These are phyloP conservation scores for Brachyptera putata DNA, from an alignment of 2,888 invertebrate species.

Conservation along the genomic window DNA sequence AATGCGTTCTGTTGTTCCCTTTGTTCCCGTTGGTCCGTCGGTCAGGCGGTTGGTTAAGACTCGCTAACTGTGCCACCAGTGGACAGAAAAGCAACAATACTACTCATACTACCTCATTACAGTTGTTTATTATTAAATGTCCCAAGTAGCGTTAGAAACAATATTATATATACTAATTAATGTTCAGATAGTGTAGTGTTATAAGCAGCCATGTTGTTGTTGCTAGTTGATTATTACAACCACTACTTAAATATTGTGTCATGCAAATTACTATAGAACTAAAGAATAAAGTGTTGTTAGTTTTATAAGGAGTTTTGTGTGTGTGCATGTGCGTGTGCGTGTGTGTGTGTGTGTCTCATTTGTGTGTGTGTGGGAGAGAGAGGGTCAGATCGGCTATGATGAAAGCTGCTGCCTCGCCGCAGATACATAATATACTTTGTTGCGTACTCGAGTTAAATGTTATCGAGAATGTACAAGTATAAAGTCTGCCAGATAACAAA, in stretches of 20 bases:
- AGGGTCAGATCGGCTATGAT: slow-evolving; percentile 19
- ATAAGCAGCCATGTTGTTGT: slow-evolving; percentile 13
- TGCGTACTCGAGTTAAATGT: slow-evolving; percentile 31
- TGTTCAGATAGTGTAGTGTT: slow-evolving; percentile 27
- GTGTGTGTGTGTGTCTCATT: slow-evolving; percentile 8
- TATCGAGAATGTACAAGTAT: slow-evolving; percentile 27
- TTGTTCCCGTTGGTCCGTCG: slow-evolving; percentile 20
- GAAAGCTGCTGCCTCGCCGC: too few relatives aligned
- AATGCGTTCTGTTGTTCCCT: slow-evolving; percentile 24
- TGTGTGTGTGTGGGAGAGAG: neutral
- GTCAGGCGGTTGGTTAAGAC: slow-evolving; percentile 29
- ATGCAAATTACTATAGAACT: slow-evolving; percentile 24
- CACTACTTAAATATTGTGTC: slow-evolving; percentile 33
- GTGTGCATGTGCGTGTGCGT: slow-evolving; percentile 13
- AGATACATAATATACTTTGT: too few relatives aligned
- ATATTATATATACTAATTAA: slow-evolving; percentile 26
- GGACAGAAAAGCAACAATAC: slow-evolving; percentile 31
- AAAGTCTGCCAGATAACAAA: slow-evolving; percentile 25
- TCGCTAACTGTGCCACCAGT: slow-evolving; percentile 23
- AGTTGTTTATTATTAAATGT: slow-evolving; percentile 29
- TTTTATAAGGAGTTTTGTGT: slow-evolving; percentile 23
- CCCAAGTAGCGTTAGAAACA: slow-evolving; percentile 30
- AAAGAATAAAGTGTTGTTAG: slow-evolving; percentile 29
- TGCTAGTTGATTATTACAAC: slow-evolving; percentile 28
- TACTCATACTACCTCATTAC: slow-evolving; percentile 34